Percentiles rank a stretch among this genome's conserved stretches.
These are phyloP conservation scores for Styela clava DNA, from an alignment of 23 tunicate genomes.

Conservation along the genomic window DNA sequence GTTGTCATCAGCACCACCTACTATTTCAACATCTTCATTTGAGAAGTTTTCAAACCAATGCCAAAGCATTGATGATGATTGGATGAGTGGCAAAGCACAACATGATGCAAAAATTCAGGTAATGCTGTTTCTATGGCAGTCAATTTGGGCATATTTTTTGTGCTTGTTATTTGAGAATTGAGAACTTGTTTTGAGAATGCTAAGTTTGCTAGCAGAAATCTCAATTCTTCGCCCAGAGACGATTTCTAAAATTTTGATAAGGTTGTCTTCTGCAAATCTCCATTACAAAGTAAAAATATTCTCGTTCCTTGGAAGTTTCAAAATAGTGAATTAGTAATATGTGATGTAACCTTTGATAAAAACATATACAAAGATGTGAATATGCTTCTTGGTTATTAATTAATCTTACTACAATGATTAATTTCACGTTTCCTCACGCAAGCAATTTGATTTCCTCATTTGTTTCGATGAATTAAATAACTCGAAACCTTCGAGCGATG, in stretches of 20 bases:
- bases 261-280: no score
- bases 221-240: no score
- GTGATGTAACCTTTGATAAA: no score
- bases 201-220: no score
- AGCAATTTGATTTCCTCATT: background rate
- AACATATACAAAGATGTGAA: no score
- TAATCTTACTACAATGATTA: background rate
- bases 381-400: background rate
- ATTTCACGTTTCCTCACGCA: slow-evolving; percentile 6
- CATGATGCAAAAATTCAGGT: slow-evolving; percentile 13
- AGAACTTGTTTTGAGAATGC: no score
- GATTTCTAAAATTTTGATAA: no score
- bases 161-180: background rate
- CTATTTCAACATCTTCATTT: background rate
- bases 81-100: background rate
- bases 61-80: background rate
- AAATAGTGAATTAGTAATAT: no score
- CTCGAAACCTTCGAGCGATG: background rate
- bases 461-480: background rate
- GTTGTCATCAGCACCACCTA: slow-evolving; percentile 10
- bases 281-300: no score
- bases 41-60: slow-evolving; percentile 6
- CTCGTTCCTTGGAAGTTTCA: no score
- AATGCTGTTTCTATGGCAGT: background rate
- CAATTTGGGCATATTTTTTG: background rate